These are phyloP conservation scores for Bombus sibiricus DNA, from an alignment of 1,140 invertebrate species.

Conservation along the genomic window DNA sequence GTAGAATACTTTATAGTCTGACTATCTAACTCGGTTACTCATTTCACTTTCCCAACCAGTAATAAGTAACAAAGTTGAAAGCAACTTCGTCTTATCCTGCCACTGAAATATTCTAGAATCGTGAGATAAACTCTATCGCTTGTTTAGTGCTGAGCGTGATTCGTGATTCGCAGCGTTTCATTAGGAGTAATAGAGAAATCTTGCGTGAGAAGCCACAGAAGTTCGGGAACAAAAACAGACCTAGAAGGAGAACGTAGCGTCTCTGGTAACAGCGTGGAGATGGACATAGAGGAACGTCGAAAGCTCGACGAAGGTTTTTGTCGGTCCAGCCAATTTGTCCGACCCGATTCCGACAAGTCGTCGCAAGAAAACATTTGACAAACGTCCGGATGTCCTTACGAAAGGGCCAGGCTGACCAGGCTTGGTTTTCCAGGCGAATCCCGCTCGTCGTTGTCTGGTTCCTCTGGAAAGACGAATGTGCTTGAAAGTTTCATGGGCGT, in stretches of 20 bases:
- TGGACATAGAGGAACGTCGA: conserved; percentile 43
- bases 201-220: conserved; percentile 51
- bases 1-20: neutral
- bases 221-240: conserved; percentile 48
- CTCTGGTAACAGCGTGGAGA: conserved; percentile 7
- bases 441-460: neutral
- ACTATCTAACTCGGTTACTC: neutral
- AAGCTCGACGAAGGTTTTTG: conserved; percentile 60
- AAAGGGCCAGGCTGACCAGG: conserved; percentile 12
- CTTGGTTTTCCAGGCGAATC: conserved; percentile 11
- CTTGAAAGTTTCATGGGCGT: conserved; percentile 27
- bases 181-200: conserved; percentile 62
- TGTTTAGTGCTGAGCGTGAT: neutral
- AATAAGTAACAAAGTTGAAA: neutral
- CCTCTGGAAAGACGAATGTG: conserved; percentile 3
- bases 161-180: conserved; percentile 40
- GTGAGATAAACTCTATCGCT: neutral
- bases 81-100: neutral
- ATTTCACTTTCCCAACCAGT: neutral
- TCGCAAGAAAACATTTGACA: conserved; percentile 67
- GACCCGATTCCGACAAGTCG: conserved; percentile 63
- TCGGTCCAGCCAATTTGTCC: conserved; percentile 59
- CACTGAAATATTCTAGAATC: neutral
- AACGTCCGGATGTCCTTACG: conserved; percentile 60
- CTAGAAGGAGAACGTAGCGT: neutral